Conservation (phyloP, 1,140 invertebrate genomes). For the Pseudomyrmex gracilis region DNA sequence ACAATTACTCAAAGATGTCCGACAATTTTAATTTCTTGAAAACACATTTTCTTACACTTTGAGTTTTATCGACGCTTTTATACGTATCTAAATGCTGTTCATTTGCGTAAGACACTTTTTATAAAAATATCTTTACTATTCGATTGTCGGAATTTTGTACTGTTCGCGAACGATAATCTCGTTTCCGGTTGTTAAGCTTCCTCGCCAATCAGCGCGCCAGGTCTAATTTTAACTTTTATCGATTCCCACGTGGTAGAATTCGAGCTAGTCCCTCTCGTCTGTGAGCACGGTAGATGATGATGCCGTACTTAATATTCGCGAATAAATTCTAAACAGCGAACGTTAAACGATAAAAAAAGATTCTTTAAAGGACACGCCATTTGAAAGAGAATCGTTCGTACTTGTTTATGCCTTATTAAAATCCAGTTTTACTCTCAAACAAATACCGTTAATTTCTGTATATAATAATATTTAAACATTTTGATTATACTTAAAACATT, state of each 20-base stretch:
- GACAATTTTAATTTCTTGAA: too few species aligned
- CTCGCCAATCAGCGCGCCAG: constrained; percentile 60
- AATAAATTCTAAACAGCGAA: constrained; percentile 27
- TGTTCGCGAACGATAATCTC: constrained; percentile 51
- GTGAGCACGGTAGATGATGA: constrained; percentile 27
- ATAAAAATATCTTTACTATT: constrained; percentile 33
- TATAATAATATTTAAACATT: too few species aligned
- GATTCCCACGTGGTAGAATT: constrained; percentile 64
- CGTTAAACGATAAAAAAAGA: too few species aligned
- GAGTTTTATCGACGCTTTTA: neutral
- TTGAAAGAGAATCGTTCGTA: too few species aligned
- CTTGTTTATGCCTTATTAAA: too few species aligned
- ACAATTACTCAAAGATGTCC: too few species aligned
- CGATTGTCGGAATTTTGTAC: constrained; percentile 29
- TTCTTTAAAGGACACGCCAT: too few species aligned
- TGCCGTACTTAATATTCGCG: constrained; percentile 37
- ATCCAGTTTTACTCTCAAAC: too few species aligned
- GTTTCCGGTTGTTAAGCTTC: constrained; percentile 60
- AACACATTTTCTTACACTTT: too few species aligned
- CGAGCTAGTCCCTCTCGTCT: constrained; percentile 45
- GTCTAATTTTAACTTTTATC: constrained; percentile 66
- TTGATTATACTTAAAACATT: too few species aligned
- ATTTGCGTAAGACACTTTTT: neutral
- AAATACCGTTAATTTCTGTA: too few species aligned
- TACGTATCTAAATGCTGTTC: neutral